phyloP scores from a whole-genome alignment of 2,888 invertebrate genomes.

The Drosophila aldrichi region DNA sequence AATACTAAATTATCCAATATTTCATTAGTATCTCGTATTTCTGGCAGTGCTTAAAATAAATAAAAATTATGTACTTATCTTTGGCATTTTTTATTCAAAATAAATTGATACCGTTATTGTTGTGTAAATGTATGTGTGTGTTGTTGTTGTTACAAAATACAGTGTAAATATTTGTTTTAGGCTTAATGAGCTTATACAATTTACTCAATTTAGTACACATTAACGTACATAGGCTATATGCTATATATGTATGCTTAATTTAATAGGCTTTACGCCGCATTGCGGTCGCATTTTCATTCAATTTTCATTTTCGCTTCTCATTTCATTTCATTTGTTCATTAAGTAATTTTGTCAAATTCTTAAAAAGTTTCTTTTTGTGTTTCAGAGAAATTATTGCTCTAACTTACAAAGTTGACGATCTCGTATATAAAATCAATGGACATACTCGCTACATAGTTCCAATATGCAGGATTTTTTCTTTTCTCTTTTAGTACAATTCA shows the following conservation, averaged over 20 bases:
- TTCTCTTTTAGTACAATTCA: slow-evolving; percentile 44
- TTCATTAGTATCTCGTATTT: neutral
- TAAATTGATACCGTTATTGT: slow-evolving; percentile 72
- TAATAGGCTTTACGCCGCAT: slow-evolving; percentile 73
- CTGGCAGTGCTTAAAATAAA: slow-evolving; percentile 15
- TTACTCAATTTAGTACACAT: slow-evolving; percentile 65
- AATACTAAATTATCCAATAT: slow-evolving; percentile 6
- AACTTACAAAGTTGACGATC: slow-evolving; percentile 50
- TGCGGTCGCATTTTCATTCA: slow-evolving; percentile 40
- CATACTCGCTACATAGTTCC: slow-evolving; percentile 34
- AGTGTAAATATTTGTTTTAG: slow-evolving; percentile 57
- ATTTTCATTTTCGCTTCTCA: slow-evolving; percentile 27
- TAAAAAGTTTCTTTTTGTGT: slow-evolving; percentile 12
- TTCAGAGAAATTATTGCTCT: slow-evolving; percentile 59
- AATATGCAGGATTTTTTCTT: slow-evolving; percentile 24
- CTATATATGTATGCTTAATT: slow-evolving; percentile 64
- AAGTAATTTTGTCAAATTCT: slow-evolving; percentile 34
- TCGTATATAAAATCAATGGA: slow-evolving; percentile 55
- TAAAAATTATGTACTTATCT: slow-evolving; percentile 53
- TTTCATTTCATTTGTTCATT: slow-evolving; percentile 27
- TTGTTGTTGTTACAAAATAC: slow-evolving; percentile 60
- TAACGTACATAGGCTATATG: slow-evolving; percentile 43
- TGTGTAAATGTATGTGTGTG: slow-evolving; percentile 28
- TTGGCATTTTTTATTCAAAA: slow-evolving; percentile 82
- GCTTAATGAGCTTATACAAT: slow-evolving; percentile 65